Percentiles rank a stretch among this genome's conserved stretches.
These are phyloP conservation scores for Oscheius sp. DNA, from an alignment of 2,888 invertebrate genomes.

Conservation along the genomic window DNA sequence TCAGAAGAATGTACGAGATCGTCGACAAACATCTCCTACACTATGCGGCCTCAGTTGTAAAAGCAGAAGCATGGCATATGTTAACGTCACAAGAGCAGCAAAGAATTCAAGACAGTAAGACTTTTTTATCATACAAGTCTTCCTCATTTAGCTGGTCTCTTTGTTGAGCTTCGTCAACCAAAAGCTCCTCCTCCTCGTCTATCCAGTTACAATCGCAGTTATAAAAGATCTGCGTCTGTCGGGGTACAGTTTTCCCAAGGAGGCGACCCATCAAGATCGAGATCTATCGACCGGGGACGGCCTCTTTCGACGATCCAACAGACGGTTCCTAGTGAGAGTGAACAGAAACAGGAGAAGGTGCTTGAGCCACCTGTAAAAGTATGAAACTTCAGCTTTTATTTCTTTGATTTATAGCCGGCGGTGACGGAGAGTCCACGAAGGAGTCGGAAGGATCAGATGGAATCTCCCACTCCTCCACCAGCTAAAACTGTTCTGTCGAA, in stretches of 20 bases:
- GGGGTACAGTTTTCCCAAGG: conserved; percentile 49
- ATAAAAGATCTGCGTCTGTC: conserved; percentile 63
- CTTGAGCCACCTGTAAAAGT: conserved; percentile 16
- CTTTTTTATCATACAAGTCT: not conserved
- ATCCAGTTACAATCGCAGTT: conserved; percentile 69
- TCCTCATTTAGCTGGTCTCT: conserved; percentile 68
- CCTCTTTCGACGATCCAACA: conserved; percentile 33
- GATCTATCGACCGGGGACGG: conserved; percentile 46
- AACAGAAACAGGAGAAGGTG: conserved; percentile 12
- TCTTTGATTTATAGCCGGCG: not conserved
- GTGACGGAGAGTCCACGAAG: conserved; percentile 26
- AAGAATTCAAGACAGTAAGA: conserved; percentile 69
- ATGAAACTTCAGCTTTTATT: not conserved
- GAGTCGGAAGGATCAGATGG: conserved; percentile 21
- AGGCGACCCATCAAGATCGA: conserved; percentile 36
- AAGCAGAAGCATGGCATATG: conserved; percentile 68
- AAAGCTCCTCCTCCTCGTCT: conserved; percentile 70
- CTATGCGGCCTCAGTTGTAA: conserved; percentile 75
- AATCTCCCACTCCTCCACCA: conserved; percentile 4
- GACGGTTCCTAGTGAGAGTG: not conserved
- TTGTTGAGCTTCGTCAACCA: conserved; percentile 71
- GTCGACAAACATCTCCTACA: conserved; percentile 80
- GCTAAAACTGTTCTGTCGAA: not conserved
- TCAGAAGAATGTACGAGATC: conserved; percentile 71
- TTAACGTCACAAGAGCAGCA: conserved; percentile 66